Conservation (phyloP, 2,888 invertebrate genomes). For the Hemaris fuciformis region DNA sequence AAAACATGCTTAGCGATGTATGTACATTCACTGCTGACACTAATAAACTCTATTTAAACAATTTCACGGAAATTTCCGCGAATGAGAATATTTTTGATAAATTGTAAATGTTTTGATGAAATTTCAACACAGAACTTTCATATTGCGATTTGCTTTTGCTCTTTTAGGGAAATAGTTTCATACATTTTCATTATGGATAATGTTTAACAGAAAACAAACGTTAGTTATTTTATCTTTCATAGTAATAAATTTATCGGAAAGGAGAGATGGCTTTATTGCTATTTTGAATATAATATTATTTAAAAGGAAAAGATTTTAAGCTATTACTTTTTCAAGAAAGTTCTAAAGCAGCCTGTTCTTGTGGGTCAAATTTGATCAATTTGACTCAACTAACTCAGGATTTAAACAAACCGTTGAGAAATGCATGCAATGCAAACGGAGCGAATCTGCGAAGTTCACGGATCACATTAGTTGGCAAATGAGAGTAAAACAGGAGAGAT, state of each 20-base stretch:
- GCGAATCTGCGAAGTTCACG: slow-evolving; percentile 24
- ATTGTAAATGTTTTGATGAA: background rate
- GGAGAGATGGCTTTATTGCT: no score
- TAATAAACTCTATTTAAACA: no score
- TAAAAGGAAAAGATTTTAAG: no score
- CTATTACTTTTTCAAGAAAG: no score
- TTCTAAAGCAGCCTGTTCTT: background rate
- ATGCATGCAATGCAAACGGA: background rate
- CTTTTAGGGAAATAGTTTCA: no score
- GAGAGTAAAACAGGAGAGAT: slow-evolving; percentile 45
- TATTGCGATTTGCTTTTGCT: background rate
- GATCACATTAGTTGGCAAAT: slow-evolving; percentile 38
- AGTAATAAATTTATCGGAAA: no score
- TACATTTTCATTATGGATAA: no score
- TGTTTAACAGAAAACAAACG: no score
- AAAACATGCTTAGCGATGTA: no score
- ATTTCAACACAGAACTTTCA: background rate
- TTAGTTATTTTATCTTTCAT: no score
- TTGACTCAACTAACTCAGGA: background rate
- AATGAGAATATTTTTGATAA: background rate
- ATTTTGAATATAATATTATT: no score
- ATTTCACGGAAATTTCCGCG: background rate
- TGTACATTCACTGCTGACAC: background rate
- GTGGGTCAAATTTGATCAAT: no score
- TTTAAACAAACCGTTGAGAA: slow-evolving; percentile 5